These are phyloP conservation scores for Lycocerus yunnanus DNA, from an alignment of 2,888 invertebrate genomes.

Conservation along the genomic window DNA sequence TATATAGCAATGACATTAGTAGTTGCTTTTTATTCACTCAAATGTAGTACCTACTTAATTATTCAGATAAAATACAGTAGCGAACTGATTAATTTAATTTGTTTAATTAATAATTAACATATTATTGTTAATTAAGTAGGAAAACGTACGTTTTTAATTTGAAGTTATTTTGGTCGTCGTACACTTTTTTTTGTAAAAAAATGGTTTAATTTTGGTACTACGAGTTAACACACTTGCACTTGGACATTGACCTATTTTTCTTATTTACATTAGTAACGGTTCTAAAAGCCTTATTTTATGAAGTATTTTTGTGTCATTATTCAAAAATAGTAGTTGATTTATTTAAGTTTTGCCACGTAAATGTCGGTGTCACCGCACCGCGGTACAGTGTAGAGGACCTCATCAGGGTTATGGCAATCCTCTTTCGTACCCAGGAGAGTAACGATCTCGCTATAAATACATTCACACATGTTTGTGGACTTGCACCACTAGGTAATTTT, in stretches of 20 bases:
- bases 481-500: constrained; percentile 31
- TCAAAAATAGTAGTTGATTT: constrained; percentile 26
- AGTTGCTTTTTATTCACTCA: neutral
- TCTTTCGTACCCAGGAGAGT: constrained; percentile 27
- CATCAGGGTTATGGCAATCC: constrained; percentile 29
- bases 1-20: neutral
- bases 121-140: neutral
- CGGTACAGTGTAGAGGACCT: constrained; percentile 29
- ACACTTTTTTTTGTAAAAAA: neutral
- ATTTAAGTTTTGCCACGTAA: constrained; percentile 30
- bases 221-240: neutral
- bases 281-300: constrained; percentile 1
- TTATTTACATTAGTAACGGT: constrained; percentile 4
- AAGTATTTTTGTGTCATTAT: constrained; percentile 21
- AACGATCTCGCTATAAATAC: constrained; percentile 33
- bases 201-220: neutral
- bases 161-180: neutral
- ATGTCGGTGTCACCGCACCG: constrained; percentile 29
- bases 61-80: constrained; percentile 1
- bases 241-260: constrained; percentile 5
- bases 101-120: constrained; percentile 3
- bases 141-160: neutral
- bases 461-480: constrained; percentile 32
- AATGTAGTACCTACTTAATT: neutral
- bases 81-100: neutral